phyloP scores from a whole-genome alignment of 2,113 vertebrate genomes.

The Phaethornis superciliosus region DNA sequence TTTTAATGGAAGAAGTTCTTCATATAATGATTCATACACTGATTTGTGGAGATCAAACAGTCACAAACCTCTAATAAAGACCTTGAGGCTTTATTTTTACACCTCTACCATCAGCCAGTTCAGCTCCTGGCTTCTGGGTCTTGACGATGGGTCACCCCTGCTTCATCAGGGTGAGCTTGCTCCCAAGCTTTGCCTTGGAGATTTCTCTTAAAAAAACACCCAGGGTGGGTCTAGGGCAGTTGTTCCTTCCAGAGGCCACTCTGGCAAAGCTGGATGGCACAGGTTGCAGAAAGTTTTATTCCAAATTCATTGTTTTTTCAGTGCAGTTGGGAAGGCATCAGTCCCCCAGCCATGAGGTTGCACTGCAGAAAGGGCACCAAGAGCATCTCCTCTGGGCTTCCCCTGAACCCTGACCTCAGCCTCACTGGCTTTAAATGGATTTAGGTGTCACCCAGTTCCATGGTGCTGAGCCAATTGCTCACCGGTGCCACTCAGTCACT shows the following conservation, averaged over 20 bases:
- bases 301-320: not conserved
- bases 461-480: no score
- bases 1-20: not conserved
- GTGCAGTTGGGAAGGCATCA: not conserved
- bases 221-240: not conserved
- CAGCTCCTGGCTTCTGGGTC: not conserved
- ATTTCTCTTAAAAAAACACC: not conserved
- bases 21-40: not conserved
- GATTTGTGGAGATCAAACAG: not conserved
- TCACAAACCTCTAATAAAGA: not conserved
- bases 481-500: fast-evolving
- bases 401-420: not conserved
- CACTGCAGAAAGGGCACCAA: not conserved
- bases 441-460: not conserved
- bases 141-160: fast-evolving
- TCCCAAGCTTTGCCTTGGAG: not conserved
- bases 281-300: not conserved
- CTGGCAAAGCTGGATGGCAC: not conserved
- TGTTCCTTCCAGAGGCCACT: not conserved
- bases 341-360: not conserved
- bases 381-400: not conserved
- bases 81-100: not conserved
- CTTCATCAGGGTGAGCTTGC: not conserved
- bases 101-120: not conserved
- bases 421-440: not conserved